A percentile compares a stretch with the other conserved stretches of the same genome.
Conservation (phyloP, 35 echinoderm and acorn worm genomes). For the Diadema setosum region DNA sequence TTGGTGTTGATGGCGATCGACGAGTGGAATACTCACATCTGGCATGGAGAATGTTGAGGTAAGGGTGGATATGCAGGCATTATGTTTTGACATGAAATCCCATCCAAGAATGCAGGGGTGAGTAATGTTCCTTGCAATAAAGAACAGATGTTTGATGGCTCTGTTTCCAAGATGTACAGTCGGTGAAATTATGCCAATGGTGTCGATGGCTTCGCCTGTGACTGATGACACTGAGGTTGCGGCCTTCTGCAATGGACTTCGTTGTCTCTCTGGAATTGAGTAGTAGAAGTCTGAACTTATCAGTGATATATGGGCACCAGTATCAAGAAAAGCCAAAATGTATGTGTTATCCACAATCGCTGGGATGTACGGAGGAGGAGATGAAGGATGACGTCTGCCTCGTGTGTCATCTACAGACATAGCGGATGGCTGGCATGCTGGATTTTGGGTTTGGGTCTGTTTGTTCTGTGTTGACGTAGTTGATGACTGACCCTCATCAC, state of each 20-base stretch:
- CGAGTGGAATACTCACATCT: neutral
- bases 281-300: neutral
- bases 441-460: neutral
- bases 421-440: neutral
- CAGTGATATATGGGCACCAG: neutral
- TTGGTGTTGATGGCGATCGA: neutral
- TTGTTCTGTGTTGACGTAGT: neutral
- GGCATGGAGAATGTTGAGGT: neutral
- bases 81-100: conserved; percentile 2
- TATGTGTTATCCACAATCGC: neutral
- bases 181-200: neutral
- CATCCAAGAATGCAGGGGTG: conserved; percentile 2
- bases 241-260: neutral
- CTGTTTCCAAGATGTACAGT: neutral
- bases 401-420: too few species aligned
- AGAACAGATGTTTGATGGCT: neutral
- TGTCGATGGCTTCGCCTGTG: neutral
- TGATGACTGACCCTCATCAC: neutral
- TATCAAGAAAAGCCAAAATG: neutral
- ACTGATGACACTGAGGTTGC: neutral
- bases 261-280: neutral
- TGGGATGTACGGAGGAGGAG: neutral
- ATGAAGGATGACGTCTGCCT: too few species aligned
- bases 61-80: neutral
- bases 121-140: neutral